These are phyloP conservation scores for Drosophila barbarae DNA, from an alignment of 2,888 invertebrate species.

Conservation along the genomic window DNA sequence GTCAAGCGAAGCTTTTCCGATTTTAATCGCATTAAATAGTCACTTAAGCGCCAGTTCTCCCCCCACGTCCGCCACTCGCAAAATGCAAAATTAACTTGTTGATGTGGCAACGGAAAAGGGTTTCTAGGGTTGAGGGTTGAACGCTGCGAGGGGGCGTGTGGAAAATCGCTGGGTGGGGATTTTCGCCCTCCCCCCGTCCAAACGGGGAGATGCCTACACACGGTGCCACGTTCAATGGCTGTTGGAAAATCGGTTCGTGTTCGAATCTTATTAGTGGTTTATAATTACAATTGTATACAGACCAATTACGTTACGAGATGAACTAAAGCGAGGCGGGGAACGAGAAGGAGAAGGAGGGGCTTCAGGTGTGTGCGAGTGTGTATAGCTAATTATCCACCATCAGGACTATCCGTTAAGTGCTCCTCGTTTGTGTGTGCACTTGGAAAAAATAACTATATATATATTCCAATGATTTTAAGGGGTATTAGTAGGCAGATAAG, in stretches of 20 bases:
- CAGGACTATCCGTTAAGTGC: slow-evolving; percentile 54
- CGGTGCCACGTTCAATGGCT: slow-evolving; percentile 37
- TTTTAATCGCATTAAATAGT: slow-evolving; percentile 68
- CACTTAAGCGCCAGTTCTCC: slow-evolving; percentile 35
- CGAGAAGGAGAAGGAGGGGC: not conserved
- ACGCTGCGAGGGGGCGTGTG: not conserved
- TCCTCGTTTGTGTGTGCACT: slow-evolving; percentile 8
- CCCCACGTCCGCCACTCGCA: slow-evolving; percentile 4
- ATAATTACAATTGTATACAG: slow-evolving; percentile 76
- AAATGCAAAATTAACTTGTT: slow-evolving; percentile 72
- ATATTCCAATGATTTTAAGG: not conserved
- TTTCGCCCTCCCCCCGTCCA: not conserved
- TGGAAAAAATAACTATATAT: not conserved
- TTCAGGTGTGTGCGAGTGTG: slow-evolving; percentile 16
- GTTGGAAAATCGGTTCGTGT: slow-evolving; percentile 70
- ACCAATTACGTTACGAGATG: slow-evolving; percentile 68
- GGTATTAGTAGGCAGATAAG: too few relatives aligned
- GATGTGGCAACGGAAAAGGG: slow-evolving; percentile 52
- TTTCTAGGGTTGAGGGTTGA: not conserved
- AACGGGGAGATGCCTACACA: slow-evolving; percentile 2
- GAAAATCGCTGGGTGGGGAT: slow-evolving; percentile 1
- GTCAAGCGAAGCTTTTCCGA: slow-evolving; percentile 53
- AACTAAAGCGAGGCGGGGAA: not conserved
- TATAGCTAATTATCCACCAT: slow-evolving; percentile 63
- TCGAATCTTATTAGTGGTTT: slow-evolving; percentile 75